phyloP scores from a whole-genome alignment of 1,140 invertebrate genomes.

The Ostrea edulis region DNA sequence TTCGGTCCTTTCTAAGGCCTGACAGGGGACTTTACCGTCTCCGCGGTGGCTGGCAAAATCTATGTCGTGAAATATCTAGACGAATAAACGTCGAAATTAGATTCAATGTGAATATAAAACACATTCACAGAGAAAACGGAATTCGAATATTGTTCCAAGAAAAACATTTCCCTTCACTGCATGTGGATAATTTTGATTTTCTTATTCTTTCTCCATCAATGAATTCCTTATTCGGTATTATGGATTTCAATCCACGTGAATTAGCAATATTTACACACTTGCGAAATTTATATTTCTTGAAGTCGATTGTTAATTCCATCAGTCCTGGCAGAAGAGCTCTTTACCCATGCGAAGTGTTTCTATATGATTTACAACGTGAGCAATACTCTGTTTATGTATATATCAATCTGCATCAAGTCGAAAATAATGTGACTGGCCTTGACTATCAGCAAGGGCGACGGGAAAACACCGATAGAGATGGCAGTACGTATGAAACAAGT shows the following conservation, averaged over 20 bases:
- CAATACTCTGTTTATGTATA: background rate
- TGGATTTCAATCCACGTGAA: background rate
- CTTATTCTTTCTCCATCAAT: slow-evolving; percentile 19
- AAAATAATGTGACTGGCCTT: background rate
- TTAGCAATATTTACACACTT: background rate
- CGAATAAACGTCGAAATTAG: background rate
- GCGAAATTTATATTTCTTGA: background rate
- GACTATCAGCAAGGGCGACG: background rate
- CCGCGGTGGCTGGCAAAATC: slow-evolving; percentile 18
- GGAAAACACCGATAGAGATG: background rate
- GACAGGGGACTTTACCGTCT: background rate
- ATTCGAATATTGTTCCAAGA: background rate
- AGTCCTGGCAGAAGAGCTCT: background rate
- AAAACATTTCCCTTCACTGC: too few species aligned
- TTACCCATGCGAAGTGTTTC: background rate
- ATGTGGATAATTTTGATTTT: slow-evolving; percentile 29
- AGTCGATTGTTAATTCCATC: background rate
- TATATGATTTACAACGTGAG: background rate
- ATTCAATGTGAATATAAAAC: background rate
- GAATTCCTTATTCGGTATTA: slow-evolving; percentile 7
- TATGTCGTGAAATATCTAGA: slow-evolving; percentile 10
- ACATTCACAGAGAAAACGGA: background rate
- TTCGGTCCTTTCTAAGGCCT: background rate
- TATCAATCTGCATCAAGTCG: background rate
- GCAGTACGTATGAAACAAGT: background rate